A percentile compares a stretch with the other conserved stretches of the same genome.
Conservation (phyloP, 2,888 invertebrate genomes). For the Drosophila recens region DNA sequence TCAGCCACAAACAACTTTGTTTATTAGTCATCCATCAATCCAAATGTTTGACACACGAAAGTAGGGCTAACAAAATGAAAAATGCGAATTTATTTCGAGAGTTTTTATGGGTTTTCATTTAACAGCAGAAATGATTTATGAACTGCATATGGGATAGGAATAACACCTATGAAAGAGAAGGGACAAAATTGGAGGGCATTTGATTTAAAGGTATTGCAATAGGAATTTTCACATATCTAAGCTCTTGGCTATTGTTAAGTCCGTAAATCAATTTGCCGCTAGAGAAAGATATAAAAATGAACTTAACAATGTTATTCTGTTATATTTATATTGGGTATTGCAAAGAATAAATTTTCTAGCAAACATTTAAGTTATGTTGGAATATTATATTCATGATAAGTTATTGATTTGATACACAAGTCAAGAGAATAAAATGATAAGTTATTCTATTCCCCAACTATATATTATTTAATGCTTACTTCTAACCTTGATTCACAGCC, state of each 20-base stretch:
- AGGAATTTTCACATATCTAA: background rate
- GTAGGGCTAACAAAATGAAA: constrained; percentile 20
- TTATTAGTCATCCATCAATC: constrained; percentile 33
- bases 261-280: too few relatives aligned
- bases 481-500: constrained; percentile 30
- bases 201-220: background rate
- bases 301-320: too few relatives aligned
- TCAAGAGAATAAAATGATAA: too few relatives aligned
- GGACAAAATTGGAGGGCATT: background rate
- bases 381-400: too few relatives aligned
- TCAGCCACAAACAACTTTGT: constrained; percentile 5
- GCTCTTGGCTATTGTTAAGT: too few relatives aligned
- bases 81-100: constrained; percentile 4
- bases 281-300: too few relatives aligned
- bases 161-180: background rate
- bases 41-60: constrained; percentile 1
- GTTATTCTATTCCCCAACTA: background rate
- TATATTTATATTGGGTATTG: too few relatives aligned
- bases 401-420: background rate
- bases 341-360: too few relatives aligned
- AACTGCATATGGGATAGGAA: background rate
- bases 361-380: too few relatives aligned
- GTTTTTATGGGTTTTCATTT: background rate
- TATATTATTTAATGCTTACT: constrained; percentile 20
- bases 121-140: constrained; percentile 30